Conservation (phyloP, 30 jellyfish, hydroid and myxozoan species). For the Aurelia coerulea region DNA sequence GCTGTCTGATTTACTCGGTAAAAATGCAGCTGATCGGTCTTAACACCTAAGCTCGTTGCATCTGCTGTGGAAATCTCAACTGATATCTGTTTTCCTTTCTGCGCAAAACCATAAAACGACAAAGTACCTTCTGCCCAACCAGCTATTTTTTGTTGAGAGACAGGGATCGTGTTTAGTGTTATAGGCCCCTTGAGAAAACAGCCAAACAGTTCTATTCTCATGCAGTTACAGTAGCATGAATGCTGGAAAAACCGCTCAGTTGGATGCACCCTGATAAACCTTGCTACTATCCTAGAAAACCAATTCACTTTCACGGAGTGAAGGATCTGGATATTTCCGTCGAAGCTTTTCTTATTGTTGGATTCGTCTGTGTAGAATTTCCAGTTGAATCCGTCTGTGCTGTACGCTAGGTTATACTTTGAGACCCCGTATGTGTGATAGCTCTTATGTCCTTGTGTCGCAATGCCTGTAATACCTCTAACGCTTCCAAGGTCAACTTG, state of each 20-base stretch:
- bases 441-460: slow-evolving; percentile 4
- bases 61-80: slow-evolving; percentile 24
- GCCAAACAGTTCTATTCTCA: slow-evolving; percentile 42
- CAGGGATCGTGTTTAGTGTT: neutral
- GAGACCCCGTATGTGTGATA: neutral
- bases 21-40: slow-evolving; percentile 10
- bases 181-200: slow-evolving; percentile 9
- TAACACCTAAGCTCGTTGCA: neutral
- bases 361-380: neutral
- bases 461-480: neutral
- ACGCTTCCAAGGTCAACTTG: slow-evolving; percentile 34
- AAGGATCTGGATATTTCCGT: neutral
- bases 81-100: neutral
- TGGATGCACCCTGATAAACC: slow-evolving; percentile 4
- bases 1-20: neutral
- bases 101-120: neutral
- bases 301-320: slow-evolving; percentile 26
- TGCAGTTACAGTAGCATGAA: neutral
- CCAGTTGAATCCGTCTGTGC: slow-evolving; percentile 28
- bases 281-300: slow-evolving; percentile 1
- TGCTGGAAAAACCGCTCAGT: neutral
- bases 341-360: neutral
- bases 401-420: slow-evolving; percentile 9
- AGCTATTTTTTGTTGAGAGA: neutral
- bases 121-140: neutral